Conservation (phyloP, 1,140 invertebrate species). For the Zaprionus capensis region DNA sequence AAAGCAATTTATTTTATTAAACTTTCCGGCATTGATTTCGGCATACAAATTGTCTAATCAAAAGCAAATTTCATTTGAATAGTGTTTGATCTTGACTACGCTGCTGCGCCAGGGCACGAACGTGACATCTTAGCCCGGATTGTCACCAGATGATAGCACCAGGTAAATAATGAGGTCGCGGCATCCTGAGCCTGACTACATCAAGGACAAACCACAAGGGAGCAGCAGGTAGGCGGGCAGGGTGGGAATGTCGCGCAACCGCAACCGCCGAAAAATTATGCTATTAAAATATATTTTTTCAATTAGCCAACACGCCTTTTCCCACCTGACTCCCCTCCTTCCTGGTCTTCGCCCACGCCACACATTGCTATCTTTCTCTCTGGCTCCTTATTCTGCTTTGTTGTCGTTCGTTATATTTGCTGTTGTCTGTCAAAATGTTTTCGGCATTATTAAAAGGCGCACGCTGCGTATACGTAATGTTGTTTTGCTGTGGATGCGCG, state of each 20-base stretch:
- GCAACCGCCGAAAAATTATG: conserved; percentile 50
- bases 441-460: conserved; percentile 51
- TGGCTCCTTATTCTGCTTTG: neutral
- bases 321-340: neutral
- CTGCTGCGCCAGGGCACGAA: neutral
- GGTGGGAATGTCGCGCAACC: conserved; percentile 8
- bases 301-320: conserved; percentile 46
- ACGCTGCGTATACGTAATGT: conserved; percentile 52
- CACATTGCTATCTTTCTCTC: neutral
- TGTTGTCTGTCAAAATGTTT: conserved; percentile 52
- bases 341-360: neutral
- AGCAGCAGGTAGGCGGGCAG: neutral
- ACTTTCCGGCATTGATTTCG: conserved; percentile 38
- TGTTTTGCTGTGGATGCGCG: conserved; percentile 40
- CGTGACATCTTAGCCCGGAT: conserved; percentile 42
- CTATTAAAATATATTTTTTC: conserved; percentile 60
- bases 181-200: neutral
- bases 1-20: conserved; percentile 54
- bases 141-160: conserved; percentile 33
- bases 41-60: conserved; percentile 57
- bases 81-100: conserved; percentile 42
- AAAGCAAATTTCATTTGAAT: conserved; percentile 46
- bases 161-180: conserved; percentile 32
- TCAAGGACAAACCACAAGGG: conserved; percentile 6
- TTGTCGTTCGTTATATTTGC: conserved; percentile 6